Conservation (phyloP, 2,888 invertebrate species). For the Deroplatys truncata region DNA sequence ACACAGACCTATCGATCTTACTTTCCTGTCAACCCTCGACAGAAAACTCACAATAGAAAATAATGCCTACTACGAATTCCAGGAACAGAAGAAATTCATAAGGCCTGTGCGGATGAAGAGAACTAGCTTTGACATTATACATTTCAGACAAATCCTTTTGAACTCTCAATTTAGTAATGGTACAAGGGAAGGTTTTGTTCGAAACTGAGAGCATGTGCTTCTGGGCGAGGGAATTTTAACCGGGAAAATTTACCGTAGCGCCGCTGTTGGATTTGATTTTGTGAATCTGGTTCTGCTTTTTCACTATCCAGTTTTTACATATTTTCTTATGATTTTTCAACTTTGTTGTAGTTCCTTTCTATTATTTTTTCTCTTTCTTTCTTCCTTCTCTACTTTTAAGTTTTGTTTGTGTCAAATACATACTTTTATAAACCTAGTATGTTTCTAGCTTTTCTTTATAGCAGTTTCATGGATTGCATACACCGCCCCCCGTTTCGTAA, state of each 20-base stretch:
- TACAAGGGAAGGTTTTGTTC: neutral
- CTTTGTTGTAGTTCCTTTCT: neutral
- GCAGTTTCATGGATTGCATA: no score
- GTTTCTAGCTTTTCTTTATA: no score
- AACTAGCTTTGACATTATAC: neutral
- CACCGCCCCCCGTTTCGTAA: no score
- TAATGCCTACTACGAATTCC: neutral
- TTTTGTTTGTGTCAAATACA: no score
- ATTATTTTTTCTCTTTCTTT: neutral
- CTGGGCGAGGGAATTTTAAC: neutral
- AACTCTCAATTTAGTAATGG: neutral
- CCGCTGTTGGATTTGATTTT: neutral
- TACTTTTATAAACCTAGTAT: no score
- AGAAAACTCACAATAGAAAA: neutral
- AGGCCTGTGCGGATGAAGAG: neutral
- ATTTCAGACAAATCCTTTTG: neutral
- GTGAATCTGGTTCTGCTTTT: neutral
- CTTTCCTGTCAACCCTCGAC: slow-evolving; percentile 12
- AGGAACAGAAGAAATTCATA: neutral
- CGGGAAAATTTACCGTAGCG: neutral
- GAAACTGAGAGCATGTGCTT: neutral
- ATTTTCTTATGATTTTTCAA: neutral
- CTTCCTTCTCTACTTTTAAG: no score
- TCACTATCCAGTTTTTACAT: neutral
- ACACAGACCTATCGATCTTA: slow-evolving; percentile 20